These are phyloP conservation scores for Craniophora ligustri DNA, from an alignment of 2,888 invertebrate genomes.

Conservation along the genomic window DNA sequence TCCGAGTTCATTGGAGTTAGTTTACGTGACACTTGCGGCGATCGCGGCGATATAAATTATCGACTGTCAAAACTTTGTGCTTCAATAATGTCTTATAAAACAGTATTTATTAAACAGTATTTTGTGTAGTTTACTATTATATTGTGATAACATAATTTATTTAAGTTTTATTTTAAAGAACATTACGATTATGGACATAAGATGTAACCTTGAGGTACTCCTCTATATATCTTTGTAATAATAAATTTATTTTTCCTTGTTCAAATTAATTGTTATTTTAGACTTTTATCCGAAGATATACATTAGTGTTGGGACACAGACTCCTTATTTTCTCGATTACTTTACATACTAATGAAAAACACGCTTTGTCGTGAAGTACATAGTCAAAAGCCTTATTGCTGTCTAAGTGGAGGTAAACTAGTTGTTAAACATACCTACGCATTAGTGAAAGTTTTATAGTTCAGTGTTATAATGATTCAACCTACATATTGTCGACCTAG, in stretches of 20 bases:
- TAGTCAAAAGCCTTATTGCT: neutral
- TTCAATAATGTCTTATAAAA: constrained; percentile 20
- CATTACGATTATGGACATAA: neutral
- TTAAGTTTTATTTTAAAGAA: no score
- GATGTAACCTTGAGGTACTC: constrained; percentile 7
- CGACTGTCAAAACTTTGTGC: constrained; percentile 22
- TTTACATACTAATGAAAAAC: neutral
- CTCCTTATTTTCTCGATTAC: neutral
- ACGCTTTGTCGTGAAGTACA: neutral
- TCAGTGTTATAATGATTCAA: neutral
- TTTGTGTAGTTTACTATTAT: no score
- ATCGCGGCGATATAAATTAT: constrained; percentile 18
- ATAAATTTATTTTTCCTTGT: neutral
- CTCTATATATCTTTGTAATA: neutral
- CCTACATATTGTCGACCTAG: neutral
- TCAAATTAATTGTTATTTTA: neutral
- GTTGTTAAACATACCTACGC: no score
- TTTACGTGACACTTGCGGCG: constrained; percentile 30
- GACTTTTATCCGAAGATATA: neutral
- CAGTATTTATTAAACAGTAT: no score
- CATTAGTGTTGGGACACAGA: no score
- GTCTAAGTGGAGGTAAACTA: neutral
- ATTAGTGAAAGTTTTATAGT: no score
- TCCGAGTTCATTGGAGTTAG: constrained; percentile 35
- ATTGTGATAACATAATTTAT: neutral